Percentiles rank a stretch among this genome's conserved stretches.
Evolutionary conservation across 2,113 vertebrate genomes (phyloP).

Genomic region (Dunckerocampus dactyliophorus): DNA sequence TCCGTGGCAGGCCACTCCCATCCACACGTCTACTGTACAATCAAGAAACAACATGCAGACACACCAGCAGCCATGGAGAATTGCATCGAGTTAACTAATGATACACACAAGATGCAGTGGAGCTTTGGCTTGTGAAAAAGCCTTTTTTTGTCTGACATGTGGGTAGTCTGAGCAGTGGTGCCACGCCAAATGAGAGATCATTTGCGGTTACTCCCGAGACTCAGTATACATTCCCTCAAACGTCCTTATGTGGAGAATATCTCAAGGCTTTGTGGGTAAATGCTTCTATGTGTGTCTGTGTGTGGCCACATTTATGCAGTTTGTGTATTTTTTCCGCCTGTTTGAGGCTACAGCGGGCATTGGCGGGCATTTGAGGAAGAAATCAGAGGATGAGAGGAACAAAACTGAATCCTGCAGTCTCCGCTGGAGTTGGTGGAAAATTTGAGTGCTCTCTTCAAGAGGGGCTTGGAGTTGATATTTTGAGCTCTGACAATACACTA

Average conservation of each 20-base stretch:
- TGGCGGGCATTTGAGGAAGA: constrained; percentile 34
- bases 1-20: constrained; percentile 16
- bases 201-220: constrained; percentile 40
- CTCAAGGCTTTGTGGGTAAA: constrained; percentile 29
- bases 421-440: constrained; percentile 54
- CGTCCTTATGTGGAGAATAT: constrained; percentile 26
- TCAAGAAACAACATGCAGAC: background rate
- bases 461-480: constrained; percentile 45
- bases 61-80: constrained; percentile 11
- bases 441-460: constrained; percentile 53
- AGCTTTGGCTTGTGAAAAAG: constrained; percentile 11
- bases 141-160: constrained; percentile 17
- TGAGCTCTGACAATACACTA: constrained; percentile 45
- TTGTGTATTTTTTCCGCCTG: constrained; percentile 22
- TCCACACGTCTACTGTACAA: constrained; percentile 6
- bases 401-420: constrained; percentile 54
- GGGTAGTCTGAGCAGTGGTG: constrained; percentile 28
- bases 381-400: constrained; percentile 31
- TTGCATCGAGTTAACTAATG: constrained; percentile 4
- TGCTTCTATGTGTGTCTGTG: background rate
- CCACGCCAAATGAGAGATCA: constrained; percentile 36
- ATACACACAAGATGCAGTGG: constrained; percentile 9
- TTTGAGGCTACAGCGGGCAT: constrained; percentile 16
- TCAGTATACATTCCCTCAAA: constrained; percentile 29
- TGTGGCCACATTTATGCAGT: constrained; percentile 19